These are phyloP conservation scores for Neosalanx taihuensis DNA, from an alignment of 2,797 vertebrate genomes.

Conservation along the genomic window DNA sequence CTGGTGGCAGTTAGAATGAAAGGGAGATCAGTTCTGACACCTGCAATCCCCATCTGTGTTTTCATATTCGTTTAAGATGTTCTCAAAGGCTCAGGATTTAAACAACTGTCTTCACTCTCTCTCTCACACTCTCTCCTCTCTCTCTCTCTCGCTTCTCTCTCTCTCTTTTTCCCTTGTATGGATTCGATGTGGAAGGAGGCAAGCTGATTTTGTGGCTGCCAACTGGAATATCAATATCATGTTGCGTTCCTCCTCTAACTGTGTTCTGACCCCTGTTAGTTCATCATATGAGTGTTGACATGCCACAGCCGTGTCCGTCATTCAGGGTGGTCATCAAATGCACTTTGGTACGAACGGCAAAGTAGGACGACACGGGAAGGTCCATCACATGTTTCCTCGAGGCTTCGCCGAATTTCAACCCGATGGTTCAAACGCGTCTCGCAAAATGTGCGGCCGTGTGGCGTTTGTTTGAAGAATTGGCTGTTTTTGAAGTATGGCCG, in stretches of 20 bases:
- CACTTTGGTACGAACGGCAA: no score
- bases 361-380: no score
- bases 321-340: no score
- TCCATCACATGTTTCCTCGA: no score
- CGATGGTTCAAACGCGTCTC: no score
- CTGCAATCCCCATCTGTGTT: conserved; percentile 63
- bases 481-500: no score
- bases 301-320: no score
- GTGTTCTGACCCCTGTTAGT: not conserved
- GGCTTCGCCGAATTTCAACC: no score
- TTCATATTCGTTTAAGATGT: conserved; percentile 66
- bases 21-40: conserved; percentile 57
- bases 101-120: conserved; percentile 49
- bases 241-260: not conserved
- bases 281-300: no score
- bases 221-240: not conserved
- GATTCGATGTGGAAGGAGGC: conserved; percentile 33
- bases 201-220: conserved; percentile 7
- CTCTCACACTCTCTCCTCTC: conserved; percentile 26
- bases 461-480: no score
- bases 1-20: conserved; percentile 67
- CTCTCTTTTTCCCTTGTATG: conserved; percentile 20
- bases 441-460: no score
- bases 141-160: conserved; percentile 23
- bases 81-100: conserved; percentile 57